Percentiles rank a stretch among this genome's conserved stretches.
phyloP scores from a whole-genome alignment of 92 coral and sea anemone genomes.

The Ricordea florida region DNA sequence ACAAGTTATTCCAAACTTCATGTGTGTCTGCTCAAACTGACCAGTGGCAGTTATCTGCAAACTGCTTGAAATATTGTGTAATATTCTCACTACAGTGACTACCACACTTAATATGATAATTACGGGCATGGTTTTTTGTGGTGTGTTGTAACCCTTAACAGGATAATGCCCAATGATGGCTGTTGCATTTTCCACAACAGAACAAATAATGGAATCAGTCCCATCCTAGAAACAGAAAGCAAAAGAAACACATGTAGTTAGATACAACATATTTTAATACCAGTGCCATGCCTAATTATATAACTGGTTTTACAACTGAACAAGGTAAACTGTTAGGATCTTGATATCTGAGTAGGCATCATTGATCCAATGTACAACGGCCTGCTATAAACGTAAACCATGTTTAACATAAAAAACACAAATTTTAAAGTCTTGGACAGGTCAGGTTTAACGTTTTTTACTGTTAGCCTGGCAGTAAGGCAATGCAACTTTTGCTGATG shows the following conservation, averaged over 20 bases:
- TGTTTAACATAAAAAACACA: too few relatives aligned
- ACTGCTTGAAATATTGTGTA: not conserved
- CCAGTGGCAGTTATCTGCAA: not conserved
- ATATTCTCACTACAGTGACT: not conserved
- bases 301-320: not conserved
- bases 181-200: slow-evolving; percentile 15
- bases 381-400: too few relatives aligned
- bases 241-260: not conserved
- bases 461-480: too few relatives aligned
- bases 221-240: slow-evolving; percentile 39
- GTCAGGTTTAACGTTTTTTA: too few relatives aligned
- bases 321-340: too few relatives aligned
- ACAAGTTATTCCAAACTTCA: too few relatives aligned
- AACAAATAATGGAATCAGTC: slow-evolving; percentile 65
- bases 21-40: too few relatives aligned
- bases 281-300: not conserved
- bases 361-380: too few relatives aligned
- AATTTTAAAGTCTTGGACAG: too few relatives aligned
- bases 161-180: slow-evolving; percentile 45
- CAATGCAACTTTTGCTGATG: too few relatives aligned
- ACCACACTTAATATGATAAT: not conserved
- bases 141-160: slow-evolving; percentile 29
- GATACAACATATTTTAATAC: not conserved
- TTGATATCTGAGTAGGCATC: too few relatives aligned
- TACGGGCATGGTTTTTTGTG: slow-evolving; percentile 32